Evolutionary conservation across 2,888 invertebrate genomes (phyloP), one percentile per base, ranked within the genome.

Genomic region (Cantharis nigra): DNA sequence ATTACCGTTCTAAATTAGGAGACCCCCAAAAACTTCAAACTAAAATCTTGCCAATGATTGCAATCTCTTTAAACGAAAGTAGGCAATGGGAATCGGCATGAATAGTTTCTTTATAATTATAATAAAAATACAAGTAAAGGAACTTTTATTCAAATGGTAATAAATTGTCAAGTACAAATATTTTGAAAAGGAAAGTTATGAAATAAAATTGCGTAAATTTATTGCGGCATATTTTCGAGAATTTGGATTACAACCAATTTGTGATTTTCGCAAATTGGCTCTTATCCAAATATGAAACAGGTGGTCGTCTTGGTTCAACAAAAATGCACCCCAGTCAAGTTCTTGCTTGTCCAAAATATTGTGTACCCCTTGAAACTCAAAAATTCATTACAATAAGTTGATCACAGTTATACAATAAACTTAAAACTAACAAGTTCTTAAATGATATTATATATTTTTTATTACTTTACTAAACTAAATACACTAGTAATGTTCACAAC

Each of bases 1-100:
- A 90, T 91, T 90, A 90, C 91, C 87, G 84, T 83, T 85, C 91
- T 91, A 90, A 90, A 91, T 90, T 91, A 89, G 91, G 91, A 86
- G 83, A 83, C 84, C 82, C 78, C 77, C 70, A 72, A 74, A 26
- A 71, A 71, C 74, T 80, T 73, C 69, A 64, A 62, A 69, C 79
- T 82, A 80, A 84, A 83, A 85, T 80, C 33, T 64, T 49, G 13
- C 28, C 49, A 70, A 62, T 75, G 70, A 70, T 75, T 75, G 71
- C 71, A 74, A 70, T 26, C 71, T 75, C 74, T 63, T 70, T 13
- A 64, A 63, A 70, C 33, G 30, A 63, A 23, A 33, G 23, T 11
- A 30, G 13, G 62, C 28, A 72, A 64, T 49, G n/a, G 13, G 13
- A 49, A 49, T 49, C 49, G 49, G n/a, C 49, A 49, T 49, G n/a